phyloP scores from a whole-genome alignment of 1,140 invertebrate genomes.

The Lordiphosa clarofinis region DNA sequence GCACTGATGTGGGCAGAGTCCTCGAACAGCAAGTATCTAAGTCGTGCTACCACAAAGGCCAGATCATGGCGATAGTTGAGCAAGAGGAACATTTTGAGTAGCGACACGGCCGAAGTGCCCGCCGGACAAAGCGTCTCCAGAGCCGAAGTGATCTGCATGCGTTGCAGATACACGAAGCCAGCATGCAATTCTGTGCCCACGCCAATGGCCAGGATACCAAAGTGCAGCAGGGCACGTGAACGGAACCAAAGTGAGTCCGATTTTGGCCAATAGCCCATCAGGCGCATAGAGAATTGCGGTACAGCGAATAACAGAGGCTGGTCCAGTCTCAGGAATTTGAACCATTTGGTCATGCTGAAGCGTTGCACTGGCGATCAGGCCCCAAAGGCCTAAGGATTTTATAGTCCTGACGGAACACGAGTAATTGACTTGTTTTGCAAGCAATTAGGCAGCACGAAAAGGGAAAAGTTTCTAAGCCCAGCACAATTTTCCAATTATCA shows the following conservation, averaged over 20 bases:
- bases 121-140: slow-evolving; percentile 72
- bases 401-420: slow-evolving; percentile 2
- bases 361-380: background rate
- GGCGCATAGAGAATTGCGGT: slow-evolving; percentile 35
- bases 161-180: slow-evolving; percentile 10
- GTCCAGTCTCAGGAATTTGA: slow-evolving; percentile 26
- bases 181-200: slow-evolving; percentile 65
- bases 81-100: slow-evolving; percentile 64
- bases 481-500: slow-evolving; percentile 16
- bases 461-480: slow-evolving; percentile 12
- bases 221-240: slow-evolving; percentile 28
- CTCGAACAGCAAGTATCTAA: slow-evolving; percentile 25
- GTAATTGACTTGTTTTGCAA: slow-evolving; percentile 46
- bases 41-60: slow-evolving; percentile 16
- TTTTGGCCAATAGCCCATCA: slow-evolving; percentile 66
- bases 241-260: background rate
- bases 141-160: slow-evolving; percentile 26
- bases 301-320: slow-evolving; percentile 50
- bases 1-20: background rate
- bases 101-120: slow-evolving; percentile 59
- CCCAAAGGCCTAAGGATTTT: background rate
- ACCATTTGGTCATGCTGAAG: slow-evolving; percentile 8
- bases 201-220: slow-evolving; percentile 52
- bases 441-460: slow-evolving; percentile 11
- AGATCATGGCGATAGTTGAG: slow-evolving; percentile 44